These are phyloP conservation scores for Acheta domesticus DNA, from an alignment of 2,888 invertebrate genomes.

Conservation along the genomic window DNA sequence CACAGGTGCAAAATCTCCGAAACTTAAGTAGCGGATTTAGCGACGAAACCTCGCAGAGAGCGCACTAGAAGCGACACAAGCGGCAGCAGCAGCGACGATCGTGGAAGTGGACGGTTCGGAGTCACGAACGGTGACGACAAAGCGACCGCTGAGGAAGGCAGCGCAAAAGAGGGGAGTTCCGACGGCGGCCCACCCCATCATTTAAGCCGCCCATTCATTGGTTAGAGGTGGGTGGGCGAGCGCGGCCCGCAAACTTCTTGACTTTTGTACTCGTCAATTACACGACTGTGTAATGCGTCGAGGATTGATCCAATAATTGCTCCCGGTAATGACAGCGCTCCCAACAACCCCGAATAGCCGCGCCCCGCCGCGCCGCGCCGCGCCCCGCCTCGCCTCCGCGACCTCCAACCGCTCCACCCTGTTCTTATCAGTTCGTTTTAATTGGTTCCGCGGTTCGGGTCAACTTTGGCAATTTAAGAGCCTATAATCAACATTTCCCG, in stretches of 20 bases:
- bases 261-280: slow-evolving; percentile 10
- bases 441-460: background rate
- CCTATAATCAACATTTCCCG: slow-evolving; percentile 2
- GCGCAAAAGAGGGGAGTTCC: background rate
- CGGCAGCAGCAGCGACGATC: too few relatives aligned
- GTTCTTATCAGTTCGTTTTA: slow-evolving; percentile 18
- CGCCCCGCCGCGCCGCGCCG: background rate
- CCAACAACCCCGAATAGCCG: background rate
- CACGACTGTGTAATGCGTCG: slow-evolving; percentile 9
- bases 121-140: background rate
- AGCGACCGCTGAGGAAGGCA: background rate
- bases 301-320: slow-evolving; percentile 1
- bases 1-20: too few relatives aligned
- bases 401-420: background rate
- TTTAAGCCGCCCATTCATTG: background rate
- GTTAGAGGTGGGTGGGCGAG: background rate
- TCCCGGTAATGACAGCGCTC: background rate
- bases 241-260: background rate
- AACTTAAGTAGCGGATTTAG: too few relatives aligned
- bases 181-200: background rate
- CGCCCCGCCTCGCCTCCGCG: background rate
- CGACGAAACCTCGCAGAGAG: too few relatives aligned
- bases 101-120: too few relatives aligned
- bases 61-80: too few relatives aligned
- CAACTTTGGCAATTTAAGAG: slow-evolving; percentile 18